Evolutionary conservation across 2,113 vertebrate species (phyloP).

Genomic region (Dendropsophus ebraccatus): DNA sequence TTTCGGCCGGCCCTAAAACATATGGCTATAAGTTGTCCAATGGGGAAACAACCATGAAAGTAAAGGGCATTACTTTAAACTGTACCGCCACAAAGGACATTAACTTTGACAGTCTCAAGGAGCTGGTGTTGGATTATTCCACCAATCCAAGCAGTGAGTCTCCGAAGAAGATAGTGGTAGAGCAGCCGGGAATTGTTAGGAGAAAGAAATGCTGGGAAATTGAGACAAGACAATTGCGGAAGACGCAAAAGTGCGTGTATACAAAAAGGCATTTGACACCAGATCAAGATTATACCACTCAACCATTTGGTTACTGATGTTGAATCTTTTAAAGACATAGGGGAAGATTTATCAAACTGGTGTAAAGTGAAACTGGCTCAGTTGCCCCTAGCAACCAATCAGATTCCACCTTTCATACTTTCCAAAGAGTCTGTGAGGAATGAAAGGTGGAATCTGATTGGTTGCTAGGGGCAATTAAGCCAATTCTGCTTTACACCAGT

Average conservation of each 20-base stretch:
- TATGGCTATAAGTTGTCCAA: background rate
- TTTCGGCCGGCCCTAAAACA: background rate
- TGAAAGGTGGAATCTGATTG: no score
- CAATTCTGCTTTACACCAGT: no score
- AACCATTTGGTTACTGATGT: conserved; percentile 5
- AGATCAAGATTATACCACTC: background rate
- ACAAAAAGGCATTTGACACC: background rate
- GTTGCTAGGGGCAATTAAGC: no score
- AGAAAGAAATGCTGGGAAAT: conserved; percentile 5
- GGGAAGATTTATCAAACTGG: no score
- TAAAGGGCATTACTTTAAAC: conserved; percentile 41
- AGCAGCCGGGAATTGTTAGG: background rate
- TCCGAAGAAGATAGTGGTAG: background rate
- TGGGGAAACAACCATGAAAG: background rate
- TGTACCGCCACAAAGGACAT: background rate
- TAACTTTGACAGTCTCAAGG: conserved; percentile 36
- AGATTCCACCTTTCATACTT: no score
- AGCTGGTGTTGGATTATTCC: conserved; percentile 24
- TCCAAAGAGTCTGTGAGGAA: no score
- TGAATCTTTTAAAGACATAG: no score
- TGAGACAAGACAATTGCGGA: background rate
- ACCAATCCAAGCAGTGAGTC: background rate
- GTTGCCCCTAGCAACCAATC: no score
- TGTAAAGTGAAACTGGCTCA: no score
- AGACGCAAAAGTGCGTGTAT: conserved; percentile 21